A percentile compares a stretch with the other conserved stretches of the same genome.
These are phyloP conservation scores for Aphidoletes aphidimyza DNA, from an alignment of 2,888 invertebrate genomes.

Conservation along the genomic window DNA sequence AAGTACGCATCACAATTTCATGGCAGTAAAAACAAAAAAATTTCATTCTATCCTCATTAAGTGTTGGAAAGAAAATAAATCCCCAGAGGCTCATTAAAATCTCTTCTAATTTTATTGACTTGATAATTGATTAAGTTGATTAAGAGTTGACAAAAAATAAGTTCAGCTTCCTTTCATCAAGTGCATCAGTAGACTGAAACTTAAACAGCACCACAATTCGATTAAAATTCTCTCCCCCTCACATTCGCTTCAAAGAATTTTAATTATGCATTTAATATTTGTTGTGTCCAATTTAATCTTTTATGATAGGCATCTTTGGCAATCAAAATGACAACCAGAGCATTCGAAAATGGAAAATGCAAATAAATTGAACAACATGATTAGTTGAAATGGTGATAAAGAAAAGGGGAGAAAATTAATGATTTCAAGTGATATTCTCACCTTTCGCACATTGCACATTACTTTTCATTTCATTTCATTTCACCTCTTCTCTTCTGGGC, in stretches of 20 bases:
- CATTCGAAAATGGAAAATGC: too few species aligned
- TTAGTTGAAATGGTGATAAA: background rate
- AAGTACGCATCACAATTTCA: background rate
- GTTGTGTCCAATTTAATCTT: background rate
- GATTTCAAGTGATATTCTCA: constrained; percentile 49
- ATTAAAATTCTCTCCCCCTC: too few species aligned
- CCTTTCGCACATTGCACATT: constrained; percentile 38
- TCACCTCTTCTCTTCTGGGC: background rate
- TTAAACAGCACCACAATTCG: too few species aligned
- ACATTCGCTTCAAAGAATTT: too few species aligned
- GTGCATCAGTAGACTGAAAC: too few species aligned
- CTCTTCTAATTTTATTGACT: constrained; percentile 15
- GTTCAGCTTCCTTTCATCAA: constrained; percentile 24
- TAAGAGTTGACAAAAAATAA: constrained; percentile 7
- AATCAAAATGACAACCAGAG: background rate
- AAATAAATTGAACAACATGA: background rate
- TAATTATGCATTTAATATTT: background rate
- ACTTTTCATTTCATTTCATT: constrained; percentile 35
- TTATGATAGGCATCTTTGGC: background rate
- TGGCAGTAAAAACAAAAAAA: background rate
- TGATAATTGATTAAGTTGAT: constrained; percentile 37
- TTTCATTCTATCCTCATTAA: constrained; percentile 9
- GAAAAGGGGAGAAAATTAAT: background rate
- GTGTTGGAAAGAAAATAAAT: too few species aligned
- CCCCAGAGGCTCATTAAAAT: constrained; percentile 47